Evolutionary conservation across 2,113 vertebrate species (phyloP), one percentile per base, ranked within the genome.

Genomic region (Cathartes aura): DNA sequence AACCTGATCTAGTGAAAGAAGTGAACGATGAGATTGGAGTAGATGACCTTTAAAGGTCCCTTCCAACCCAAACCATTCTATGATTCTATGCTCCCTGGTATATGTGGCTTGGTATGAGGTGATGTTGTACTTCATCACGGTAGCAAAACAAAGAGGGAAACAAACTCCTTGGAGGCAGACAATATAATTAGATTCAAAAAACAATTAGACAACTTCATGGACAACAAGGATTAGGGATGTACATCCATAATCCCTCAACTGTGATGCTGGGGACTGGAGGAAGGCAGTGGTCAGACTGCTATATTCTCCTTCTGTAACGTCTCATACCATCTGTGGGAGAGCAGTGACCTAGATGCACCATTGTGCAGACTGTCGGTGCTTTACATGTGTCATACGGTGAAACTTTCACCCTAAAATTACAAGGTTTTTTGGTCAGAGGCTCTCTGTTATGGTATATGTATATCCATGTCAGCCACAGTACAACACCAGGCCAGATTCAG

Each of bases 201-300:
- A 15, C 5, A 72, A 26, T 55, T 38, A 48, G 34, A 47, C 3
- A 62, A 29, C 5, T 50, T n/a, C 14, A 30, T 21, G 30, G 60
- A 9, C 9, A 62, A 18, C 17, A 58, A 4, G 10, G 8, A 42
- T 82, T 29, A 67, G 2, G 6, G 18, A 67, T 47, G 38, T 3
- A 66, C 5, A 38, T 32, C 34, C 23, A 17, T 58, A 82, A 60
- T 23, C 0, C 0, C 21, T 34, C 38, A 75, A 0, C 5, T 59
- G 8, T 72, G 24, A 19, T n/a, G 11, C 14, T 76, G 36, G 4
- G 1, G 9, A 23, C 21, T 52, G 8, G 22, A 73, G 15, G 22
- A 63, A 55, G 12, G 9, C 0, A 0, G 3, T 19, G 20, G 11
- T 8, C 27, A 68, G 22, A 23, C 14, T 56, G 15, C 5, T 22